Conservation (phyloP, 2,113 vertebrate genomes). For the Ailurus styani region DNA sequence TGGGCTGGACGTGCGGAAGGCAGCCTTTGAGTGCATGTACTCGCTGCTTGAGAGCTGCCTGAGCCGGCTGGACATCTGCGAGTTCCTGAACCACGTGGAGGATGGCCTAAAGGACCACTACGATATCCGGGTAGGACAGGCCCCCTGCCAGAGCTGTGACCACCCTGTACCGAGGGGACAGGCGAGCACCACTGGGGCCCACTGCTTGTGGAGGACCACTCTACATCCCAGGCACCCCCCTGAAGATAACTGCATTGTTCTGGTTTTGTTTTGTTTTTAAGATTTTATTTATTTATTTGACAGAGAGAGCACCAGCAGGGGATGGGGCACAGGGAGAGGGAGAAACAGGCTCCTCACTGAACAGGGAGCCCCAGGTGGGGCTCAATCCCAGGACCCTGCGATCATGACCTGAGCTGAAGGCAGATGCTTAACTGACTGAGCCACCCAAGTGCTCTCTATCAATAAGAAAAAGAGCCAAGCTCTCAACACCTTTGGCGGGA, state of each 20-base stretch:
- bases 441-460: not conserved
- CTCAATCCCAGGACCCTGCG: too few species aligned
- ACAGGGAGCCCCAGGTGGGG: too few species aligned
- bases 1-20: conserved; percentile 93
- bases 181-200: not conserved
- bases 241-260: not conserved
- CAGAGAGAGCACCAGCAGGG: too few species aligned
- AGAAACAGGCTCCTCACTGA: too few species aligned
- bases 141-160: accelerated
- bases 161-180: not conserved
- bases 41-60: conserved; percentile 94
- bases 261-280: not conserved
- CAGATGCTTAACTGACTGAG: too few species aligned
- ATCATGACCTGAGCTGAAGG: too few species aligned
- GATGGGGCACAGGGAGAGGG: too few species aligned
- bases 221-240: not conserved
- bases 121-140: conserved; percentile 88
- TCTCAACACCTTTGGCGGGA: not conserved
- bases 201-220: not conserved
- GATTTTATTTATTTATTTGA: not conserved
- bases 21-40: conserved; percentile 96
- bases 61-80: conserved; percentile 90
- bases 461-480: not conserved
- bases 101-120: conserved; percentile 97
- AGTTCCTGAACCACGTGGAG: conserved; percentile 93